phyloP scores from a whole-genome alignment of 2,113 vertebrate species.

The Setophaga coronata region DNA sequence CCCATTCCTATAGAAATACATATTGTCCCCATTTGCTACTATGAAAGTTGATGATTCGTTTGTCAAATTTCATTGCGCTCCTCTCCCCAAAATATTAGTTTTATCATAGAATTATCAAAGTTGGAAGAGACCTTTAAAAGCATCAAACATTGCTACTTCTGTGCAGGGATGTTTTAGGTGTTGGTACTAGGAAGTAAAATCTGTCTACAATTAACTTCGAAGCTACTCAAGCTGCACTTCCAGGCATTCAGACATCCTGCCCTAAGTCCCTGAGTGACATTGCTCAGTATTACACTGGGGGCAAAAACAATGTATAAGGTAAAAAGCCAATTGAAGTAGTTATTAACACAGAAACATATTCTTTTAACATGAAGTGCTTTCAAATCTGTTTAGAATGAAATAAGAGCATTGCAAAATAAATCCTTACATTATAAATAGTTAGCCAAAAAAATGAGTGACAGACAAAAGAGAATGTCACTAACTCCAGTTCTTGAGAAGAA shows the following conservation, averaged over 20 bases:
- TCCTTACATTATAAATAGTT: not conserved
- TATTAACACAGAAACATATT: not conserved
- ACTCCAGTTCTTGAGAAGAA: not conserved
- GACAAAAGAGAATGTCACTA: not conserved
- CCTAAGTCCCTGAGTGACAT: not conserved
- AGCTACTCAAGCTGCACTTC: not conserved
- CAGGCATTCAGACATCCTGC: not conserved
- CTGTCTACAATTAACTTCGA: not conserved
- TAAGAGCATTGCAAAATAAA: not conserved
- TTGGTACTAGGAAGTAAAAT: not conserved
- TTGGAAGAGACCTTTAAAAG: not conserved
- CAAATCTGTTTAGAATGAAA: not conserved
- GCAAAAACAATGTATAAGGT: not conserved
- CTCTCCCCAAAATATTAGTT: not conserved
- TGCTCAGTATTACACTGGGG: not conserved
- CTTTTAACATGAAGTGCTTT: not conserved
- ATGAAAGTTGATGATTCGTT: not conserved
- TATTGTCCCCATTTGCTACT: not conserved
- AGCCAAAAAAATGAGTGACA: not conserved
- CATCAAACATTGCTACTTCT: not conserved
- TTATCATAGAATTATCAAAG: not conserved
- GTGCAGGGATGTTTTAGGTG: not conserved
- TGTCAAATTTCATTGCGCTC: not conserved
- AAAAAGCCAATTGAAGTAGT: not conserved
- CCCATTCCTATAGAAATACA: not conserved